A percentile compares a stretch with the other conserved stretches of the same genome.
Evolutionary conservation across 2,888 invertebrate genomes (phyloP).

Genomic region (Hydrotaea cyrtoneurina): DNA sequence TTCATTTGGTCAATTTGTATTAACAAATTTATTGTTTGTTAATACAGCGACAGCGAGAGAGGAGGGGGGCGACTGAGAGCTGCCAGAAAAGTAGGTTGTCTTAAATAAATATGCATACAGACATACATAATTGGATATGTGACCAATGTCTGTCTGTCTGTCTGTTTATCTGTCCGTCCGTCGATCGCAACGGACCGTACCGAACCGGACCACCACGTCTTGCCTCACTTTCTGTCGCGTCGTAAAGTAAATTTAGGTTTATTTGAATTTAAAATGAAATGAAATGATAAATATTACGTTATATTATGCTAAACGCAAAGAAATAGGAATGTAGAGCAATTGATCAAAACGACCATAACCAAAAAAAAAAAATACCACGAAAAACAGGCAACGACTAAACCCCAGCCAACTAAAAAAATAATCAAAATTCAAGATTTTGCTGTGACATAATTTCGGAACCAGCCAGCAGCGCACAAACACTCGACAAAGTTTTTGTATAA

Average conservation of each 20-base stretch:
- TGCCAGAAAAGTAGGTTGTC: conserved; percentile 40
- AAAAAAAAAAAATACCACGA: neutral
- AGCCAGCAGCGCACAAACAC: too few relatives aligned
- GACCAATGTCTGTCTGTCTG: neutral
- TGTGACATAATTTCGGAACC: conserved; percentile 12
- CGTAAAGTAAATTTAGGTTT: conserved; percentile 24
- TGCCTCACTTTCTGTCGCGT: neutral
- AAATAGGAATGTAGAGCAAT: conserved; percentile 28
- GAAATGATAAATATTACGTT: conserved; percentile 31
- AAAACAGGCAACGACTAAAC: neutral
- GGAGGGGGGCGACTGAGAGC: neutral
- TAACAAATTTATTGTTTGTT: conserved; percentile 3
- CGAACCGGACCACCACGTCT: neutral
- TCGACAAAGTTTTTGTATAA: neutral
- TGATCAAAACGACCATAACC: neutral
- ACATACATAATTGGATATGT: neutral
- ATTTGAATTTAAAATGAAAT: conserved; percentile 52
- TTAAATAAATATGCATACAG: conserved; percentile 36
- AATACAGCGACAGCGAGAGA: neutral
- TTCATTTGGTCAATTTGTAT: conserved; percentile 12
- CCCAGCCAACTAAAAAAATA: neutral
- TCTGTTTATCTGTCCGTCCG: neutral
- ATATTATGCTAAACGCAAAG: conserved; percentile 8
- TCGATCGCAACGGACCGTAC: neutral
- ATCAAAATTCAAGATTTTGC: conserved; percentile 16